Evolutionary conservation across 2,113 vertebrate genomes (phyloP), one percentile per base, ranked within the genome.

Genomic region (Edolisoma coerulescens): DNA sequence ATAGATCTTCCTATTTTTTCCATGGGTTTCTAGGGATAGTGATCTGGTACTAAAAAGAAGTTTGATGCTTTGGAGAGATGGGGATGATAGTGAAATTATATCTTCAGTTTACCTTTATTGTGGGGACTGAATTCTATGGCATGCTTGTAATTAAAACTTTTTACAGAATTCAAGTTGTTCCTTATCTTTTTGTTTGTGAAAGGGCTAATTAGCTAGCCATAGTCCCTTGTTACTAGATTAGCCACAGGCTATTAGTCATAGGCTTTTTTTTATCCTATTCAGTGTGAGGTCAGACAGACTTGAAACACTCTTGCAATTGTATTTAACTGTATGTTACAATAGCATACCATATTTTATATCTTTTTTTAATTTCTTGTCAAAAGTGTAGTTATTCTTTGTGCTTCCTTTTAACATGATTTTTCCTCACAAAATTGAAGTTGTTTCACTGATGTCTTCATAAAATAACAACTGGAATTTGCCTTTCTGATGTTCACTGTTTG

Each of bases 151-250:
- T 83, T 53, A 61, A 69, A 79, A 80, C n/a, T 35, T 95, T 77
- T 75, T 79, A 61, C 7, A 0, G 2, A 89, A 64, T 78, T 20
- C 52, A 61, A 47, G 41, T 73, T 64, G 33, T 75, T 89, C 23
- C 49, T 52, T 71, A 39, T 64, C 35, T 41, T 89, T 86, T 74
- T 76, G 33, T 82, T 89, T 6, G 11, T 64, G 32, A 65, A 71
- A 78, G 59, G 45, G 28, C 73, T 95, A 64, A 82, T 90, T 96
- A 91, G 60, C 21, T 70, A 57, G 39, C 64, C 64, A 6, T 20
- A 84, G 84, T 73, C 65, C 81, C 61, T 49, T 56, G 45, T 79
- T 95, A 61, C 44, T 71, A 60, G 84, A 92, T 93, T 92, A 94
- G 79, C 83, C 50, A 60, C 70, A 89, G 77, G 73, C 78, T 91